Conservation (phyloP, 2,113 vertebrate genomes). For the Halichoeres trimaculatus region DNA sequence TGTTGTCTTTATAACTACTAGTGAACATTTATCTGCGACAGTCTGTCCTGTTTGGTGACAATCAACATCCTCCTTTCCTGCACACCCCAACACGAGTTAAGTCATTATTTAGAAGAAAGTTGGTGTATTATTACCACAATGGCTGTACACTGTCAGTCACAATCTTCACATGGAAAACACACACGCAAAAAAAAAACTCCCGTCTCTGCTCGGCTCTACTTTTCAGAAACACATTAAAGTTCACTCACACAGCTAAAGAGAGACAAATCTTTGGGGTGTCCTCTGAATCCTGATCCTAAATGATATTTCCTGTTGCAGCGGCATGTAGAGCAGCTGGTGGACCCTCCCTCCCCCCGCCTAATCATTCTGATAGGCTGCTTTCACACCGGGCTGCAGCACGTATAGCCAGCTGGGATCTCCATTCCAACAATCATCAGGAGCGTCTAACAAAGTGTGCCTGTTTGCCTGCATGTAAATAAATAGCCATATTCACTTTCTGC, state of each 20-base stretch:
- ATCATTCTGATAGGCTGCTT: slow-evolving; percentile 61
- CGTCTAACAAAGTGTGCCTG: slow-evolving; percentile 48
- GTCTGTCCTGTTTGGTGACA: too few species aligned
- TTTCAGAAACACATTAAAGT: slow-evolving; percentile 30
- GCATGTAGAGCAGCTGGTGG: slow-evolving; percentile 44
- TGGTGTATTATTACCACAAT: background rate
- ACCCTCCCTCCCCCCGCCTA: slow-evolving; percentile 34
- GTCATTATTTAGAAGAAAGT: background rate
- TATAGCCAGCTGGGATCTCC: slow-evolving; percentile 63
- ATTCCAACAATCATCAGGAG: slow-evolving; percentile 58
- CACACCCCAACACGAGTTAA: background rate
- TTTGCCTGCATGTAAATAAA: slow-evolving; percentile 73
- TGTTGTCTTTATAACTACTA: too few species aligned
- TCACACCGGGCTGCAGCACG: slow-evolving; percentile 43
- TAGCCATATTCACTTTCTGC: slow-evolving; percentile 74
- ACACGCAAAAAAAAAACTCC: background rate
- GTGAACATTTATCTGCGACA: too few species aligned
- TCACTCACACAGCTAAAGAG: slow-evolving; percentile 11
- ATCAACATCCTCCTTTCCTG: too few species aligned
- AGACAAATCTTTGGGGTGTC: slow-evolving; percentile 10
- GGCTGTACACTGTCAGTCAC: background rate
- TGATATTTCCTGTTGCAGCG: slow-evolving; percentile 26
- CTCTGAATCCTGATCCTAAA: slow-evolving; percentile 5
- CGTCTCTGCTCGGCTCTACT: background rate
- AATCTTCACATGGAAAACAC: background rate